phyloP scores from a whole-genome alignment of 1,140 invertebrate genomes.

The Tetragonula clypearis region DNA sequence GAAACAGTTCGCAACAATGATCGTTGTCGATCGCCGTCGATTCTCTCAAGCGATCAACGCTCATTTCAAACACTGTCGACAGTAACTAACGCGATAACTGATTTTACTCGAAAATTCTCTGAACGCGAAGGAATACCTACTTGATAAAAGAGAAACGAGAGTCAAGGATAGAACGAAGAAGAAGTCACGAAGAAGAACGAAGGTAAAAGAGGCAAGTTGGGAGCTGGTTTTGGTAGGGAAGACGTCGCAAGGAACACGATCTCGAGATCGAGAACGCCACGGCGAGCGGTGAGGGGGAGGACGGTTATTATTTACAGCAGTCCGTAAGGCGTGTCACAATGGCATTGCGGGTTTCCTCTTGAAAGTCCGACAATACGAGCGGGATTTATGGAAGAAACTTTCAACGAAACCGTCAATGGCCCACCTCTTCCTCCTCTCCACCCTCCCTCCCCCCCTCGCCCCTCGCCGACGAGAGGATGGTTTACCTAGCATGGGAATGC shows the following conservation, averaged over 20 bases:
- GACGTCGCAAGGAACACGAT: constrained; percentile 15
- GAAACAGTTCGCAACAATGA: too few species aligned
- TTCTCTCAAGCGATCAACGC: too few species aligned
- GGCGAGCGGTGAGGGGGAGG: neutral
- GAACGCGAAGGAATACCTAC: too few species aligned
- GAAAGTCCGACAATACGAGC: constrained; percentile 78
- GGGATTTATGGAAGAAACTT: constrained; percentile 81
- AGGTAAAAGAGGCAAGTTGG: neutral
- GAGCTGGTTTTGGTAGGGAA: constrained; percentile 40
- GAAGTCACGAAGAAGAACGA: neutral
- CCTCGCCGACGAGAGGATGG: constrained; percentile 51
- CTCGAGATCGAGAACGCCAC: constrained; percentile 17
- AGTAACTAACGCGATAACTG: too few species aligned
- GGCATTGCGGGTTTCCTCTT: constrained; percentile 81
- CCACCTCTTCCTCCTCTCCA: constrained; percentile 37
- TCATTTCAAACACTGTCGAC: too few species aligned
- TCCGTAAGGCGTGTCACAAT: constrained; percentile 78
- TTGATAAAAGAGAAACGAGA: too few species aligned
- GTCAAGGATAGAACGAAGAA: too few species aligned
- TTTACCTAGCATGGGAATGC: constrained; percentile 65
- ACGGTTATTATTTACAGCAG: constrained; percentile 75
- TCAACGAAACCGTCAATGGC: constrained; percentile 81
- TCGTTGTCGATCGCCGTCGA: too few species aligned
- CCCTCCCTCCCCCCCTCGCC: neutral
- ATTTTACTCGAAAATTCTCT: too few species aligned